Conservation (phyloP, 1,140 invertebrate species). For the Callitettix versicolor region DNA sequence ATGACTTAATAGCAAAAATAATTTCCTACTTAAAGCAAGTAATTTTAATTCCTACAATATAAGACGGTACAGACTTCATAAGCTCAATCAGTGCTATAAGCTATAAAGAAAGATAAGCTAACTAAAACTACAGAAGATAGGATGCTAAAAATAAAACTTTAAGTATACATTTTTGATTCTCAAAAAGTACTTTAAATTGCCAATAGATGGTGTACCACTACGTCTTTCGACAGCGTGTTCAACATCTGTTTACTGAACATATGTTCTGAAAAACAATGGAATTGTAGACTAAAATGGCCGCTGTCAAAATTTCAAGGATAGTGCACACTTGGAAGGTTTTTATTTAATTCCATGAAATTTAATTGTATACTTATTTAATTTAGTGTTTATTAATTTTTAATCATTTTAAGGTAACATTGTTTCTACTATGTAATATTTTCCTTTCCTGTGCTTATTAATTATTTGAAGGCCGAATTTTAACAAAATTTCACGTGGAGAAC, state of each 20-base stretch:
- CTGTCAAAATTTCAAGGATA: constrained; percentile 16
- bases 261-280: constrained; percentile 15
- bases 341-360: background rate
- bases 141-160: too few species aligned
- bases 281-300: constrained; percentile 9
- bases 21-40: too few species aligned
- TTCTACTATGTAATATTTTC: background rate
- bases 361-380: background rate
- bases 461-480: background rate
- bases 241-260: constrained; percentile 16
- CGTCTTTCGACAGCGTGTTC: too few species aligned
- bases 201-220: too few species aligned
- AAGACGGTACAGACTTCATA: too few species aligned
- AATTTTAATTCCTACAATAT: too few species aligned
- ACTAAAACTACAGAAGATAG: too few species aligned
- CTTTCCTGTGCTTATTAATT: background rate
- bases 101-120: too few species aligned
- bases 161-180: too few species aligned
- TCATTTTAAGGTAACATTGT: background rate
- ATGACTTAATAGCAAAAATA: too few species aligned
- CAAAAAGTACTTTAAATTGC: too few species aligned
- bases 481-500: background rate
- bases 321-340: background rate
- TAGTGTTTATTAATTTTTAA: background rate
- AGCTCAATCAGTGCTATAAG: too few species aligned